Evolutionary conservation across 2,113 vertebrate genomes (phyloP).

Genomic region (Oenanthe oenanthe): DNA sequence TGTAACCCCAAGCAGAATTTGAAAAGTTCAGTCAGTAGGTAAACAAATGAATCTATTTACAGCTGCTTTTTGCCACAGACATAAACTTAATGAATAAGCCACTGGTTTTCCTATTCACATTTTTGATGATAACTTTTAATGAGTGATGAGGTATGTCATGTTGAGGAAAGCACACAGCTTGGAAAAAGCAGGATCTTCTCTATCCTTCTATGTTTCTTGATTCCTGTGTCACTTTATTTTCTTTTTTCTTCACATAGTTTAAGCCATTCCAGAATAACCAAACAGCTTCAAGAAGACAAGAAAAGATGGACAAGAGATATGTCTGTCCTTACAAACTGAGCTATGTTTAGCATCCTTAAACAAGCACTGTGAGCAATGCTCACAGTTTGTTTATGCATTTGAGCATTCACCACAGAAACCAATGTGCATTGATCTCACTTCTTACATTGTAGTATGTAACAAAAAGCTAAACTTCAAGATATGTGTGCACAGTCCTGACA

Average conservation of each 20-base stretch:
- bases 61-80: not conserved
- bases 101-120: not conserved
- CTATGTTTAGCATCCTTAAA: not conserved
- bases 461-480: not conserved
- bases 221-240: not conserved
- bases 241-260: not conserved
- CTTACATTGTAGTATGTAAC: not conserved
- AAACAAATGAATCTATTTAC: not conserved
- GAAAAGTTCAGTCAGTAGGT: conserved; percentile 14
- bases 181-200: not conserved
- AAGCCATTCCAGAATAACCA: not conserved
- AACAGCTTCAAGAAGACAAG: not conserved
- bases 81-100: not conserved
- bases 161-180: not conserved
- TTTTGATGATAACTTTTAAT: not conserved
- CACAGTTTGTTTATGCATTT: not conserved
- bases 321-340: not conserved
- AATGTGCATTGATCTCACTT: not conserved
- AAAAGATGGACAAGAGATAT: not conserved
- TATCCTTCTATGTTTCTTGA: not conserved
- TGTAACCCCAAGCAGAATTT: conserved; percentile 1
- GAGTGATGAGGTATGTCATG: not conserved
- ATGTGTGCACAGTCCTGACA: not conserved
- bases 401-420: not conserved
- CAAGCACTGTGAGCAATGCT: not conserved